These are phyloP conservation scores for Neoseiulus cucumeris DNA, from an alignment of 1,140 invertebrate genomes.

Conservation along the genomic window DNA sequence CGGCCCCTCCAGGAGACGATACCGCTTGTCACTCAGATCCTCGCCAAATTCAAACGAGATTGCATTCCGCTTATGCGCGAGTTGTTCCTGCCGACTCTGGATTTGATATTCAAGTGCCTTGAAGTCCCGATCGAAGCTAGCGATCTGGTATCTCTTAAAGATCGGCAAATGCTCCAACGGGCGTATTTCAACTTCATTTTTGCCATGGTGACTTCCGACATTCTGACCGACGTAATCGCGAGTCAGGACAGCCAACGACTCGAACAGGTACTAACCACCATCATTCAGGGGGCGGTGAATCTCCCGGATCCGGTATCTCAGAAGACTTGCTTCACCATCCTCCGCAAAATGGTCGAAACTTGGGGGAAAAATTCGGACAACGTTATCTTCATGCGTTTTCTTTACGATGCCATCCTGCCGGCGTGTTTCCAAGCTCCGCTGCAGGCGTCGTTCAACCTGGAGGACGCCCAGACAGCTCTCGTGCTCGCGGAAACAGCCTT, in stretches of 20 bases:
- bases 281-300: conserved; percentile 35
- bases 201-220: conserved; percentile 31
- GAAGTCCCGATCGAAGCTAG: conserved; percentile 29
- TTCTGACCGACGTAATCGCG: conserved; percentile 32
- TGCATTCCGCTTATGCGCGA: conserved; percentile 22
- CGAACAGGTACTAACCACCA: conserved; percentile 31
- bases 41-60: conserved; percentile 35
- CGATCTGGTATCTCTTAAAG: conserved; percentile 31
- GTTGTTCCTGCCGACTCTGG: conserved; percentile 36
- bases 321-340: conserved; percentile 36
- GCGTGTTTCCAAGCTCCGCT: conserved; percentile 37
- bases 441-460: conserved; percentile 35
- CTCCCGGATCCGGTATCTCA: conserved; percentile 36
- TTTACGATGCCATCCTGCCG: conserved; percentile 35
- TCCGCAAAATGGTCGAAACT: conserved; percentile 32
- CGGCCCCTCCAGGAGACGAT: conserved; percentile 37
- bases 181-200: conserved; percentile 36
- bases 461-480: conserved; percentile 34
- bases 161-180: conserved; percentile 33
- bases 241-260: conserved; percentile 28
- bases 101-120: conserved; percentile 31
- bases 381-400: conserved; percentile 32
- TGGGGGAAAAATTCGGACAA: conserved; percentile 29
- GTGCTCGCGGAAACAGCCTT: conserved; percentile 19
- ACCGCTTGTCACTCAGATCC: conserved; percentile 38